Base-by-base conservation (phyloP, 2,888 invertebrate species). In the Trissolcus brochymenae region DNA sequence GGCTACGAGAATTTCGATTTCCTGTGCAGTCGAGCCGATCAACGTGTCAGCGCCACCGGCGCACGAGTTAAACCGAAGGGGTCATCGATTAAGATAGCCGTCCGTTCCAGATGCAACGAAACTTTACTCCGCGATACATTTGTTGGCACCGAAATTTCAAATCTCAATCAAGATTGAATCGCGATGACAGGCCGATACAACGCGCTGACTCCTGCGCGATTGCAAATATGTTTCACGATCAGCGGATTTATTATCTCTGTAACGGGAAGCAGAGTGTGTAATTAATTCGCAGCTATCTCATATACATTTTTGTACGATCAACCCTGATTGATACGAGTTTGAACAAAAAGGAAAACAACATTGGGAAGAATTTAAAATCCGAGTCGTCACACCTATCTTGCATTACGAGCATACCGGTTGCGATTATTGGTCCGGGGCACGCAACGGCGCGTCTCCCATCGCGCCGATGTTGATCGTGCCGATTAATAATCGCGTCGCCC, bases 391-490 rank as follows among this genome's bases (percentile, higher is more conserved):
- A 83, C 84, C 84, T 84, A 85, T 85, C 83, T 79, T 81, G 82
- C 83, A 82, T 84, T 85, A 84, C 85, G 74, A 73, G 82, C 71
- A 21, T 21, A 74, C 81, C 81, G 79, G 81, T 81, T 79, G 82
- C 78, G 81, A 84, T 85, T 85, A 85, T 85, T 85, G 84, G 84
- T 84, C 80, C 82, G 81, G 81, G 76, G 82, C 85, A 85, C 85
- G 85, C 85, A 84, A 85, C 80, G 79, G 72, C 68, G 71, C 82
- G 86, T 86, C 84, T 84, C 87, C 87, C 85, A 87, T 86, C 83
- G 87, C 84, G 86, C 83, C 85, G 85, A 87, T 88, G 88, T 88
- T 85, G 86, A 88, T 88, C 86, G 85, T 78, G 78, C 81, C 87
- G 88, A 88, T 88, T 88, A 87, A 88, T 88, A 88, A 88, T 86